Base-by-base conservation (phyloP, 2,888 invertebrate genomes). In the Yponomeuta plumbellus region DNA sequence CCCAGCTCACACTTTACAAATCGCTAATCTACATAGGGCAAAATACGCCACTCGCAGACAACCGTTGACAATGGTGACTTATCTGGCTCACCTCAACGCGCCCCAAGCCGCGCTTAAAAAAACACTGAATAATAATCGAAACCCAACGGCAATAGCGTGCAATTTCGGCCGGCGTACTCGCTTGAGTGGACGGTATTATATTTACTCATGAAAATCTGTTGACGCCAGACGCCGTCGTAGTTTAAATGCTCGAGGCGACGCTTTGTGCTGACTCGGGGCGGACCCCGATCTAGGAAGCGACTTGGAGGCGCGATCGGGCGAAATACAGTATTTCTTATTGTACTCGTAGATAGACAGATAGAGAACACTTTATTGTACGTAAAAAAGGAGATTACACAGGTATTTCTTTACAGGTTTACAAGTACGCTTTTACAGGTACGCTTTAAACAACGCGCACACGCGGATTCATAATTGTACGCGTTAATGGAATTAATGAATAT, bases 181-280 rank as follows among this genome's bases (percentile, higher is more conserved):
- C 59, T 11, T 13, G 22, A 59, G 13, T 59, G 22, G 23, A 20
- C 59, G 21, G 59, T 59, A 59, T 59, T 59, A 21, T 23, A 52
- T 52, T 52, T 52, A 13, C 44, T 52, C 17, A 52, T 52, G 44
- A 52, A 52, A 52, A 52, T 52, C 44, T 52, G 44, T 52, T 52
- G 44, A 59, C n/a, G n/a, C n/a, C 62, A 34, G 62, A 34, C 62
- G 34, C 62, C 20, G 20, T 3, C 20, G 26, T n/a, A 62, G 26
- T 61, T 61, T n/a, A 62, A 62, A 62, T 20, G 62, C 62, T 40
- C 34, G 34, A 62, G 62, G 62, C 62, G 11, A 62, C 26, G 39
- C 39, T 39, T 62, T 62, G 62, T 22, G 58, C 58, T 8, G 58
- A 17, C 44, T 52, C 17, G 17, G 44, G 44, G 11, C 11, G 11